These are phyloP conservation scores for Melanotaenia trifasciata DNA, from an alignment of 2,797 vertebrate species.

Conservation along the genomic window DNA sequence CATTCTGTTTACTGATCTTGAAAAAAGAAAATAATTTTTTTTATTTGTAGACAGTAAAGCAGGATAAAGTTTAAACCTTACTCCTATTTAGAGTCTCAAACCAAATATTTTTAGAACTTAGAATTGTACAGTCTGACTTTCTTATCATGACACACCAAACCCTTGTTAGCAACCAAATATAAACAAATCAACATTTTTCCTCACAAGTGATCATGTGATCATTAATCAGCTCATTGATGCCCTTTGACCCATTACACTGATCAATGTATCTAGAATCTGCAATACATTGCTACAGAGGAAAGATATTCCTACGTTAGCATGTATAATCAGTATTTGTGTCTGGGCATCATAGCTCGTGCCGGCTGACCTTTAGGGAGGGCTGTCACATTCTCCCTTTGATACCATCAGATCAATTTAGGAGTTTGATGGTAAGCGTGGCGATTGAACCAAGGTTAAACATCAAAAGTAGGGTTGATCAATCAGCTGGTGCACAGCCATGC, in stretches of 20 bases:
- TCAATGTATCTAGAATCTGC: background rate
- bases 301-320: background rate
- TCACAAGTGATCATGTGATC: background rate
- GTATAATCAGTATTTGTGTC: slow-evolving; percentile 33
- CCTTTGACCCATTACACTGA: background rate
- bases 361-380: slow-evolving; percentile 34
- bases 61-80: background rate
- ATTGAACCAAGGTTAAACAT: slow-evolving; percentile 53
- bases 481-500: slow-evolving; percentile 26
- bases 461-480: slow-evolving; percentile 61
- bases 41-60: too few species aligned
- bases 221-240: background rate
- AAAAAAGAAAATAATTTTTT: too few species aligned
- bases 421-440: slow-evolving; percentile 23
- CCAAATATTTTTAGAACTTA: background rate
- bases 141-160: too few species aligned
- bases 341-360: slow-evolving; percentile 30
- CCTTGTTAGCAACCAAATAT: background rate
- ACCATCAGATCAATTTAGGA: slow-evolving; percentile 49
- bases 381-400: slow-evolving; percentile 63
- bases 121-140: background rate
- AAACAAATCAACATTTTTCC: background rate
- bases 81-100: background rate
- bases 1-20: background rate
- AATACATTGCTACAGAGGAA: background rate